Evolutionary conservation across 1,140 invertebrate genomes (phyloP), one percentile per base, ranked within the genome.

Genomic region (Luehdorfia chinensis): DNA sequence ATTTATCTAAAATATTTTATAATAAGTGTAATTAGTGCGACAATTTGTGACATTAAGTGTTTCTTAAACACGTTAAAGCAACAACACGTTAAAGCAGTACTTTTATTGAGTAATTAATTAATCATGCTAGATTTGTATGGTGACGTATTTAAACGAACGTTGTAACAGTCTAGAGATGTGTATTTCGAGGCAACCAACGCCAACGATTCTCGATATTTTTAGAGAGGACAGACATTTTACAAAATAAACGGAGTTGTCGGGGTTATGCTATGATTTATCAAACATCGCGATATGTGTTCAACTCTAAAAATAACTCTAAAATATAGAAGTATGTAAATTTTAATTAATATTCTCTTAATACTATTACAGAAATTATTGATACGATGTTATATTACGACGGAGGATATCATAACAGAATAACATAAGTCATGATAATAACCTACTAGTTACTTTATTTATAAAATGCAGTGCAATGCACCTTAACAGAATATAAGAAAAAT

Each of bases 201-300:
- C 72, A 66, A 65, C 75, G 59, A 70, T 59, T 57, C 63, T 62
- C 53, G 71, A 51, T 84, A 84, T 84, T 84, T 84, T 78, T 84
- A 84, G 80, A 74, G 62, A 63, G 65, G 71, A 79, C 74, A 67
- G 66, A 74, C 73, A 75, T 84, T 79, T 78, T 76, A 80, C 73
- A 79, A 79, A 84, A 79, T 75, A 79, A 75, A 75, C 74, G 60
- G 55, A 67, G 61, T 65, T 71, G 69, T 76, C 74, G 56, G 66
- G 50, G 65, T 66, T 69, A 74, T 56, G 39, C 33, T 56, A 58
- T 77, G 72, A 77, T 71, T 76, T 76, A 76, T 73, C 67, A 63
- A 56, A 66, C n/a, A n/a, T 57, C 61, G 52, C 36, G 47, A 48
- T 23, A 43, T 47, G 37, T 43, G 41, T 44, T 32, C 44, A 53